A percentile compares a stretch with the other conserved stretches of the same genome.
Conservation (phyloP, 2,888 invertebrate genomes). For the Taenaris catops region DNA sequence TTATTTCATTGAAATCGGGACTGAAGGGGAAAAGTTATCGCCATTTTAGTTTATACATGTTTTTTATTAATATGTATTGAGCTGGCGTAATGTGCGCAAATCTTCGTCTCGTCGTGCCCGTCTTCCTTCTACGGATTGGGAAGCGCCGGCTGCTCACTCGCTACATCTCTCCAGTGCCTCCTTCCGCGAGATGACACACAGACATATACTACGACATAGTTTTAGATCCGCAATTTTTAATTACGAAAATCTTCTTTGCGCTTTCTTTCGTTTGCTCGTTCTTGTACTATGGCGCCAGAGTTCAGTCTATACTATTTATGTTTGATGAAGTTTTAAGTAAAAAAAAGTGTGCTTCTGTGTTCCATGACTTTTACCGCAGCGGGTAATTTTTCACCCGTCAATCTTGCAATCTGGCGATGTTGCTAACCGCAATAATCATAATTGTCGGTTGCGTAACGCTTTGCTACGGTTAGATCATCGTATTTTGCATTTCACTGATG, state of each 20-base stretch:
- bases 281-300: no score
- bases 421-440: constrained; percentile 42
- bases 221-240: no score
- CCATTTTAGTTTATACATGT: no score
- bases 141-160: neutral
- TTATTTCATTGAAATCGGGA: no score
- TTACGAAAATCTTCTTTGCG: no score
- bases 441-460: constrained; percentile 53
- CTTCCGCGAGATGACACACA: no score
- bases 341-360: constrained; percentile 5
- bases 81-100: neutral
- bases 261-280: no score
- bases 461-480: constrained; percentile 42
- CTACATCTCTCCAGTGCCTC: no score
- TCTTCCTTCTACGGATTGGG: neutral
- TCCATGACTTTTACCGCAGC: constrained; percentile 10
- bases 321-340: no score
- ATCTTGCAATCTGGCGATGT: constrained; percentile 42
- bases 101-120: neutral
- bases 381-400: constrained; percentile 31
- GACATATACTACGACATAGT: no score
- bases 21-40: no score
- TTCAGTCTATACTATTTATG: no score
- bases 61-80: neutral
- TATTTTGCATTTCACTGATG: constrained; percentile 42